These are phyloP conservation scores for Bathynomus jamesi DNA, from an alignment of 1,140 invertebrate species.

Conservation along the genomic window DNA sequence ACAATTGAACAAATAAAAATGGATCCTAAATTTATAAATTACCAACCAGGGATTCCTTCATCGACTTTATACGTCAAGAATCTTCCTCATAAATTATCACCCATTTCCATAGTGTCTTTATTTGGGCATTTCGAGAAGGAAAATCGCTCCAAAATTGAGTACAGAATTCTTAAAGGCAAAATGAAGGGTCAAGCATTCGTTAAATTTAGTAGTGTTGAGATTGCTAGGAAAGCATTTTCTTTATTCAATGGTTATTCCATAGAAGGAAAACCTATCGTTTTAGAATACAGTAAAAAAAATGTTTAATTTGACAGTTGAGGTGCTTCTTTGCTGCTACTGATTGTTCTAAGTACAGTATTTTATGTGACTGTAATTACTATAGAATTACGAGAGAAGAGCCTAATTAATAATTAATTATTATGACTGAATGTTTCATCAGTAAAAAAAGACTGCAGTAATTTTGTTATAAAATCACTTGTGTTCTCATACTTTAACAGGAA, in stretches of 20 bases:
- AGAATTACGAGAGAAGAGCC: too few relatives aligned
- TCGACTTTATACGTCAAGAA: constrained; percentile 27
- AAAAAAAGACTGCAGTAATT: too few relatives aligned
- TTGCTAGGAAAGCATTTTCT: constrained; percentile 19
- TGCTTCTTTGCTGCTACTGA: too few relatives aligned
- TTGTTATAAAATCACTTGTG: too few relatives aligned
- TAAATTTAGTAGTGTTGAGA: constrained; percentile 13
- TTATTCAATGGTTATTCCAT: constrained; percentile 27
- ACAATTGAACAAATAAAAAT: constrained; percentile 12
- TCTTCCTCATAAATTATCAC: constrained; percentile 8
- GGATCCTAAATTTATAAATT: constrained; percentile 20
- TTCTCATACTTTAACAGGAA: too few relatives aligned
- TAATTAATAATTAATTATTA: too few relatives aligned
- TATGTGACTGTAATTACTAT: too few relatives aligned
- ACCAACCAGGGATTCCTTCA: constrained; percentile 23
- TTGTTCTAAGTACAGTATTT: too few relatives aligned
- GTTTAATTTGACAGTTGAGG: too few relatives aligned
- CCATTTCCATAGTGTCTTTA: constrained; percentile 15
- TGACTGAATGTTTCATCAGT: too few relatives aligned
- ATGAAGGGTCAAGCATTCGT: constrained; percentile 36
- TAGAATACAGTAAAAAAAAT: constrained; percentile 20
- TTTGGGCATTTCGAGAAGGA: constrained; percentile 28
- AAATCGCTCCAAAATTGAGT: constrained; percentile 14
- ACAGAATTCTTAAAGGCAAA: constrained; percentile 23
- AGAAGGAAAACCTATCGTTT: constrained; percentile 25